Evolutionary conservation across 2,113 vertebrate species (phyloP), one percentile per base, ranked within the genome.

Genomic region (Benitochromis conjunctus): DNA sequence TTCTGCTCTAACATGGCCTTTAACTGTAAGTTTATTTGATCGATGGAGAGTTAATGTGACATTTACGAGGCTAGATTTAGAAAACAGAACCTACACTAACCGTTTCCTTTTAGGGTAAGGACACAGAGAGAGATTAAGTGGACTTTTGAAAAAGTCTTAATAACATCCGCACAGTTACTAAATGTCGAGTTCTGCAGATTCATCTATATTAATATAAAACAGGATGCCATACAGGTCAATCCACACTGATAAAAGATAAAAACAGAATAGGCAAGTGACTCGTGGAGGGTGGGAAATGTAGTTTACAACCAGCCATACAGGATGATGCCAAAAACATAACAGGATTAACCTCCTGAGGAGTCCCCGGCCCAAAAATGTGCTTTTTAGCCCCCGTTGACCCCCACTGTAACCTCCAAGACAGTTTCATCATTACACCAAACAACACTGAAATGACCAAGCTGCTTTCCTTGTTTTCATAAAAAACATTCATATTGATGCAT

Each of bases 91-190:
- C 13, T 85, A 48, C 11, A 7, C 69, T 24, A 62, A 80, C 78
- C 54, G 26, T 85, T 92, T 26, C 92, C 91, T 92, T 94, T 90
- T 92, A 93, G 24, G 89, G 88, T 86, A 81, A 82, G 19, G 43
- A 6, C 6, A 2, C 6, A 46, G 24, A 14, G 29, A 24, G 14
- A 79, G 53, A 13, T 3, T 5, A 24, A 24, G 29, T 11, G 36
- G 80, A 31, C 81, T 41, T 38, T 29, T 54, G 38, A n/a, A 81
- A 74, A 79, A 82, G 21, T 55, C 11, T 8, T 78, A 51, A 69
- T 34, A 46, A 55, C 13, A 16, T 26, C 5, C 24, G 57, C 18
- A 69, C 11, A 34, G 36, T 29, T 36, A 77, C 31, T 60, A 48
- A 21, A 77, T 34, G 12, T 60, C 8, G 26, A 58, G 29, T 21